phyloP scores from a whole-genome alignment of 2,113 vertebrate genomes.

The Semnornis frantzii region DNA sequence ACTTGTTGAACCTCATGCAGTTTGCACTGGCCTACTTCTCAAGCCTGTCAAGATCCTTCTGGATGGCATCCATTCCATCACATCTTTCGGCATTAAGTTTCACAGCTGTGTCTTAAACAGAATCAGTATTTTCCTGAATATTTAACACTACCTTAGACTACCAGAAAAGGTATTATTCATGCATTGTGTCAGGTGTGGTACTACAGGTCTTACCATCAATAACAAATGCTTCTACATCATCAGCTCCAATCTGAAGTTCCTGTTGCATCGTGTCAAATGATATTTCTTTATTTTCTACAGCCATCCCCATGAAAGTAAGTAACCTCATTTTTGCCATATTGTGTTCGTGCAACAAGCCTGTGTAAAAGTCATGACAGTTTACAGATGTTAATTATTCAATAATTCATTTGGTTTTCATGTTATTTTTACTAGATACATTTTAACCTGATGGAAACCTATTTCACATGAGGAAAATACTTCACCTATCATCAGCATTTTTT shows the following conservation, averaged over 20 bases:
- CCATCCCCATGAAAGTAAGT: constrained; percentile 99
- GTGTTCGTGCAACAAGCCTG: constrained; percentile 94
- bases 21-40: no score
- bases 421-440: not conserved
- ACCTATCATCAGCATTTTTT: not conserved
- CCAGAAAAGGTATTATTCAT: not conserved
- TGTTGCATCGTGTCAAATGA: constrained; percentile 96
- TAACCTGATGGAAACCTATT: not conserved
- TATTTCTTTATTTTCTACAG: constrained; percentile 96
- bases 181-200: not conserved
- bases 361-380: not conserved
- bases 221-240: constrained; percentile 97
- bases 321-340: constrained; percentile 98
- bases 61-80: no score
- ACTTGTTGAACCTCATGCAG: no score
- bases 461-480: not conserved
- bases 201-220: constrained; percentile 87
- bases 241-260: constrained; percentile 93
- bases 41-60: no score
- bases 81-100: not conserved
- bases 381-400: not conserved
- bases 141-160: not conserved
- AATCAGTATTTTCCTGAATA: not conserved
- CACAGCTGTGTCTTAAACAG: not conserved
- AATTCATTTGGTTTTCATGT: not conserved